Evolutionary conservation across 2,888 invertebrate species (phyloP), one percentile per base, ranked within the genome.

Genomic region (Clanis bilineata): DNA sequence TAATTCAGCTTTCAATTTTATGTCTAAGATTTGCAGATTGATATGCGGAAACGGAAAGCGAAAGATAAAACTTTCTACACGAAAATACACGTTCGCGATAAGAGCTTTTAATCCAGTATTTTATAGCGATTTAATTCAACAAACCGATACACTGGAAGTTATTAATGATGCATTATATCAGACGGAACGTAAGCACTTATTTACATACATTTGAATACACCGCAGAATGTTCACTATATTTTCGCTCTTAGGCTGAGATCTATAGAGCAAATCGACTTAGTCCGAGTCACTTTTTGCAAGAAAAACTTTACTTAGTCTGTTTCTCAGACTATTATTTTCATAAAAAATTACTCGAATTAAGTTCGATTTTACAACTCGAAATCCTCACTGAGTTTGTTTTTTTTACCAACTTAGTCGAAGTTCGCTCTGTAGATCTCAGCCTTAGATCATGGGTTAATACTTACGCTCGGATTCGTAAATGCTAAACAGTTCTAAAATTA

Each of bases 141-240:
- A 18, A 18, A 10, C 18, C 5, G 32, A 32, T 51, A 28, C 2
- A 9, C 18, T 51, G 32, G 28, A 10, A 18, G 51, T 10, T 32
- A 32, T 51, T 51, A 3, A 51, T 51, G 51, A 15, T 32, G 15
- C 32, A 51, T n/a, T n/a, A n/a, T 32, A n/a, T 51, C 32, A 18
- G 51, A 18, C 4, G 51, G 12, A 51, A 32, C 5, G 1, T 51
- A 32, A 23, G n/a, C 18, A 32, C 10, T 18, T 1, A 51, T 51
- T 32, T 51, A 18, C 51, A 51, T 51, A 32, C 3, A 32, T 51
- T 51, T 51, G 51, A 51, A 51, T 51, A 32, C 9, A 18, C 28
- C 10, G 10, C 1, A 25, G 6, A 5, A 12, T 2, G n/a, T 32
- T 32, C 18, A 32, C 18, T 47, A 7, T 18, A 18, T 32, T 51